Evolutionary conservation across 1,140 invertebrate species (phyloP), one percentile per base, ranked within the genome.

Genomic region (Drosophila arizonae): DNA sequence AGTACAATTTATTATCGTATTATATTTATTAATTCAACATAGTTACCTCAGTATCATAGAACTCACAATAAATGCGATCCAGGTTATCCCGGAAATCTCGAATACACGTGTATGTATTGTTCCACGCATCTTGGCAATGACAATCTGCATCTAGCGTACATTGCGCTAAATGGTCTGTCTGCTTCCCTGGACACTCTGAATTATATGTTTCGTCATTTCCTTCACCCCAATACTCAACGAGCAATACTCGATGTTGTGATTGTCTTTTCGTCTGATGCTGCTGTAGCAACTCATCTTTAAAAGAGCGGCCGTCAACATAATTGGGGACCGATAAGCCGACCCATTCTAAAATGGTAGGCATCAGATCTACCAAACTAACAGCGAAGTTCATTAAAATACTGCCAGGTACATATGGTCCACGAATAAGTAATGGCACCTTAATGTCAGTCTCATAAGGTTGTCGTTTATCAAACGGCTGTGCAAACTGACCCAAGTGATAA

Each of bases 391-490:
- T 77, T 13, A 92, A 72, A 1, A 77, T 77, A 26, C 93, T 94
- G 57, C 90, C 78, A 28, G 79, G 74, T 24, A 97, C 93, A 1
- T 93, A 93, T 2, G 97, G 97, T 21, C 97, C 97, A 67, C 95
- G 92, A 4, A 98, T 94, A 28, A 97, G 78, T 11, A 98, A 92
- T 6, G 97, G 97, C 1, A 98, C 94, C 79, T 94, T 93, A 36
- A 97, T 96, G 86, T 98, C 97, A 4, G 96, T 95, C 85, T 98
- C 96, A 90, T 98, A 98, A 0, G 96, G 95, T 76, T 97, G 96
- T 21, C 97, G 93, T 90, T 98, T 98, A 91, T 98, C 97, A 82
- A 95, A 95, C 0, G 97, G 95, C 92, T 97, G 93, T 24, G 95
- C 94, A 91, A 97, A 97, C 92, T 98, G 97, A 50, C 96, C 96